Conservation (phyloP, 2,888 invertebrate genomes). For the Macropis europaea region DNA sequence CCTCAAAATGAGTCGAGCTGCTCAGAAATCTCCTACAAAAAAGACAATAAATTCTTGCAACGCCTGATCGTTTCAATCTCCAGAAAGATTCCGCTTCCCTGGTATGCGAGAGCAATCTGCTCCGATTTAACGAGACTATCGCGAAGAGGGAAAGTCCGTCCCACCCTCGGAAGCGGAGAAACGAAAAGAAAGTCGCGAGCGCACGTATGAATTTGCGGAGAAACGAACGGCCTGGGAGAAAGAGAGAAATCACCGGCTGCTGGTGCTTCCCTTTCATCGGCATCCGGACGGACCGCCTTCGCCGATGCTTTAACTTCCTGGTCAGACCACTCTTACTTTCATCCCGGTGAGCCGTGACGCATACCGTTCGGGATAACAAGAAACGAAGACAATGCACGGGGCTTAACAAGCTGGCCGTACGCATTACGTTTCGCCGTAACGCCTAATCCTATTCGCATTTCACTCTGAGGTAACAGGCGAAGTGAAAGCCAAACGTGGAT, state of each 20-base stretch:
- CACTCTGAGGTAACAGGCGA: neutral
- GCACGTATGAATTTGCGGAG: conserved; percentile 9
- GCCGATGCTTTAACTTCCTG: conserved; percentile 65
- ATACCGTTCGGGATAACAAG: neutral
- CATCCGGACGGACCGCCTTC: conserved; percentile 72
- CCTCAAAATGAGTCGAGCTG: too few species aligned
- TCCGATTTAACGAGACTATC: neutral
- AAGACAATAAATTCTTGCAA: too few species aligned
- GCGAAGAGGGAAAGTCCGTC: neutral
- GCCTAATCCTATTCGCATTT: neutral
- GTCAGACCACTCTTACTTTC: conserved; percentile 76
- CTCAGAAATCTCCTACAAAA: too few species aligned
- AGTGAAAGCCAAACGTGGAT: conserved; percentile 32
- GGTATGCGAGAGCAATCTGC: too few species aligned
- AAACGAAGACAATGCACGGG: conserved; percentile 1
- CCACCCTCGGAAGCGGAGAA: neutral
- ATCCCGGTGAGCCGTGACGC: conserved; percentile 46
- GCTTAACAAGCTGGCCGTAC: neutral
- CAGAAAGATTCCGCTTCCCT: too few species aligned
- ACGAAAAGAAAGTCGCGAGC: conserved; percentile 17
- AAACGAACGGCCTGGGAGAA: neutral
- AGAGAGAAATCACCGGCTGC: conserved; percentile 28
- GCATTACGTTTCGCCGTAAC: neutral
- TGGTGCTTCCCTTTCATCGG: conserved; percentile 76
- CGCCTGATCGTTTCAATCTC: too few species aligned